phyloP scores from a whole-genome alignment of 2,888 invertebrate species.

The Plagodis pulveraria region DNA sequence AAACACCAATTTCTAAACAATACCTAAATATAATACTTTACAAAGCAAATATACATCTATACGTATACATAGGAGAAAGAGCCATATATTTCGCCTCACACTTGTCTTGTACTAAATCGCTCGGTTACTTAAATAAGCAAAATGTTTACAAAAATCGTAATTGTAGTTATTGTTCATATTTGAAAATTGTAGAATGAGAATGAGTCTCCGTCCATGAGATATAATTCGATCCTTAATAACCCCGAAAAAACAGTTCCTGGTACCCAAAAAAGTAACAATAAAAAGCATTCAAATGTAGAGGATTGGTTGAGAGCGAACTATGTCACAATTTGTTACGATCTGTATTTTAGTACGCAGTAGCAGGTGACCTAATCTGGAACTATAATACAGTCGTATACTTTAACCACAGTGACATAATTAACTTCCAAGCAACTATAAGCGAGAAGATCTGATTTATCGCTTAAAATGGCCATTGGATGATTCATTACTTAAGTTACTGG shows the following conservation, averaged over 20 bases:
- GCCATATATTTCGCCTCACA: constrained; percentile 3
- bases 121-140: constrained; percentile 10
- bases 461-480: not conserved
- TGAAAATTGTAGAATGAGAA: constrained; percentile 41
- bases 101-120: constrained; percentile 9
- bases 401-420: too few species aligned
- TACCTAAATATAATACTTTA: not conserved
- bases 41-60: too few species aligned
- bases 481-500: not conserved
- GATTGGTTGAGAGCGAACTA: constrained; percentile 2
- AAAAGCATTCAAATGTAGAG: not conserved
- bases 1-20: constrained; percentile 21
- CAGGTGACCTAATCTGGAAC: too few species aligned
- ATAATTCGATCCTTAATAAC: constrained; percentile 42
- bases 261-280: not conserved
- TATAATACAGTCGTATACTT: too few species aligned
- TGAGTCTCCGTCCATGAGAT: constrained; percentile 74
- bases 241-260: constrained; percentile 28
- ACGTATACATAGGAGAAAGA: too few species aligned
- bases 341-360: too few species aligned
- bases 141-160: constrained; percentile 18
- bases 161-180: constrained; percentile 23
- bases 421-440: too few species aligned
- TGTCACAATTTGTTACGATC: not conserved
- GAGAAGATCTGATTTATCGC: too few species aligned